These are phyloP conservation scores for Euplexia lucipara DNA, from an alignment of 2,888 invertebrate species.

Conservation along the genomic window DNA sequence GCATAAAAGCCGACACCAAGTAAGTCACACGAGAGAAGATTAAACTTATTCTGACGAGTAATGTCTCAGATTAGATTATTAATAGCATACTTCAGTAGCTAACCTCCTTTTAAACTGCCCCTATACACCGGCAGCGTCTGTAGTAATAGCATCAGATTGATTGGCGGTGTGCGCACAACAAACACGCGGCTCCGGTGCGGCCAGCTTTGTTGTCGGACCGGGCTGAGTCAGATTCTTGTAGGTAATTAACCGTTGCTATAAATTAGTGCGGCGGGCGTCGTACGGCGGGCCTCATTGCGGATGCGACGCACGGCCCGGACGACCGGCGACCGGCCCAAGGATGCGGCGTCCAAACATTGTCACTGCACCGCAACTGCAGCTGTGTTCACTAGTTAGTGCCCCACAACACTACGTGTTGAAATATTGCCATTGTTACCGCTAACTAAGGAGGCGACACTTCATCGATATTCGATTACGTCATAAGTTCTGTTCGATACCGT, in stretches of 20 bases:
- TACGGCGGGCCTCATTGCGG: conserved; percentile 79
- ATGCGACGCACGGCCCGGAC: conserved; percentile 77
- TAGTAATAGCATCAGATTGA: conserved; percentile 67
- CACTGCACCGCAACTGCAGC: conserved; percentile 84
- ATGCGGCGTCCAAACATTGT: conserved; percentile 86
- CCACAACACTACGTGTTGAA: conserved; percentile 80
- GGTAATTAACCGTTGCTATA: conserved; percentile 87
- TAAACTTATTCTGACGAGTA: background rate
- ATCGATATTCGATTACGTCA: conserved; percentile 65
- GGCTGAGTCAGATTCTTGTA: conserved; percentile 84
- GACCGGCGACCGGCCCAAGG: conserved; percentile 72
- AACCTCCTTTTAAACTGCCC: conserved; percentile 15
- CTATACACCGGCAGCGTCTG: conserved; percentile 20
- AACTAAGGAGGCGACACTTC: conserved; percentile 67
- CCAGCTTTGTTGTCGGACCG: conserved; percentile 70
- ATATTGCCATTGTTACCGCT: conserved; percentile 74
- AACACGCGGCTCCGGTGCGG: conserved; percentile 68
- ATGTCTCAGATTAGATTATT: conserved; percentile 1
- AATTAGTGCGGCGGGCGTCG: conserved; percentile 77
- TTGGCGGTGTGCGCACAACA: conserved; percentile 69
- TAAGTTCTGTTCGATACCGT: conserved; percentile 26
- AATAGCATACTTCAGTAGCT: background rate
- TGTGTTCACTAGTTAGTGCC: conserved; percentile 85
- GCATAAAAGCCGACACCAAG: too few relatives aligned
- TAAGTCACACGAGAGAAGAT: too few relatives aligned